A percentile compares a stretch with the other conserved stretches of the same genome.
Conservation (phyloP, 2,888 invertebrate species). For the Hoplodrina blanda region DNA sequence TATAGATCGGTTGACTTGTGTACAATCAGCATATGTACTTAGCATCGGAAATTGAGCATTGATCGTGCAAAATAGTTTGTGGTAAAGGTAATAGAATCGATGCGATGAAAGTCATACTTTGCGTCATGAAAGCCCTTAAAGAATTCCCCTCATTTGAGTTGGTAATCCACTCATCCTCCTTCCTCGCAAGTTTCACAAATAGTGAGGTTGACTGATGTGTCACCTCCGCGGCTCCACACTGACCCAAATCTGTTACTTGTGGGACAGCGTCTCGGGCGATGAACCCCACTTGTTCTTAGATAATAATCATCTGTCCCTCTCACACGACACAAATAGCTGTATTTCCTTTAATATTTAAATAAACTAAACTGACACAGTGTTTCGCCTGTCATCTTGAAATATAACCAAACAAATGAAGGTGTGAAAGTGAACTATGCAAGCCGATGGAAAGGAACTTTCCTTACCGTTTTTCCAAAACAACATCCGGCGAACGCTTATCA, state of each 20-base stretch:
- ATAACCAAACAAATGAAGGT: slow-evolving; percentile 35
- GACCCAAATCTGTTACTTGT: slow-evolving; percentile 66
- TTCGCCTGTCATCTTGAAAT: slow-evolving; percentile 33
- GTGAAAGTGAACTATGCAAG: slow-evolving; percentile 8
- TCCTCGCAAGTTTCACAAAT: slow-evolving; percentile 40
- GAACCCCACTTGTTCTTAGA: slow-evolving; percentile 63
- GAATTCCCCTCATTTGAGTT: slow-evolving; percentile 27
- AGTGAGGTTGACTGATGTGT: slow-evolving; percentile 61
- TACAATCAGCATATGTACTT: not conserved
- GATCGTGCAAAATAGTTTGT: not conserved
- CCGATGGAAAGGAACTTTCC: slow-evolving; percentile 10
- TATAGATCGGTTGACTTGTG: not conserved
- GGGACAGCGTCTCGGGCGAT: slow-evolving; percentile 58
- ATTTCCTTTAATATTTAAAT: slow-evolving; percentile 45
- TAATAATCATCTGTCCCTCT: slow-evolving; percentile 47
- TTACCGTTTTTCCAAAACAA: too few relatives aligned
- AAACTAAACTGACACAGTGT: slow-evolving; percentile 38
- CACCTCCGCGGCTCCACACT: slow-evolving; percentile 59
- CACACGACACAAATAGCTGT: slow-evolving; percentile 1
- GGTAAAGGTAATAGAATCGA: not conserved
- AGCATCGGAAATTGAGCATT: not conserved
- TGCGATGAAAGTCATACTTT: slow-evolving; percentile 22
- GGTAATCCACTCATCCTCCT: slow-evolving; percentile 27
- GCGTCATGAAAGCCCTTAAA: slow-evolving; percentile 9
- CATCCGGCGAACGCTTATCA: too few relatives aligned